phyloP scores from a whole-genome alignment of 1,140 invertebrate genomes.

The Drosophila saltans region DNA sequence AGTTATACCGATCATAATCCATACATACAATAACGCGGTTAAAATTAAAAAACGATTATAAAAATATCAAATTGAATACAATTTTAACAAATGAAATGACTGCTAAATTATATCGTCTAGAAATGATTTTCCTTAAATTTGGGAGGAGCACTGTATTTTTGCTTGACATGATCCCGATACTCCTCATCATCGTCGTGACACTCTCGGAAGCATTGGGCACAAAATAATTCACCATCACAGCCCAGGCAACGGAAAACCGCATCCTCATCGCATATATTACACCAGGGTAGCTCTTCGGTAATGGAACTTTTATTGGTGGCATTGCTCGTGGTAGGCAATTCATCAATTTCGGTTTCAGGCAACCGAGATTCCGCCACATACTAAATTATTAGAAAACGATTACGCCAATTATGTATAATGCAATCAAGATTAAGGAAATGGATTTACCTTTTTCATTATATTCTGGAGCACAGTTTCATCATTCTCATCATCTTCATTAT shows the following conservation, averaged over 20 bases:
- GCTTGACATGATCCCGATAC: conserved; percentile 67
- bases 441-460: conserved; percentile 70
- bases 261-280: conserved; percentile 91
- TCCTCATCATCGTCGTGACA: conserved; percentile 83
- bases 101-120: background rate
- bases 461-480: conserved; percentile 82
- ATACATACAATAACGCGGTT: no score
- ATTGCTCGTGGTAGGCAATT: background rate
- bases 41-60: no score
- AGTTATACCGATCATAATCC: no score
- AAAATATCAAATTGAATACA: background rate
- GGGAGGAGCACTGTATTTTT: conserved; percentile 62
- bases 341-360: conserved; percentile 61
- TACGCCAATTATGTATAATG: background rate
- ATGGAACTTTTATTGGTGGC: conserved; percentile 1
- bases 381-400: conserved; percentile 14
- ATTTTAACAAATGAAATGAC: no score
- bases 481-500: conserved; percentile 82
- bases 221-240: conserved; percentile 89
- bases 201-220: conserved; percentile 86
- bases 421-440: no score
- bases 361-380: conserved; percentile 72
- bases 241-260: conserved; percentile 87
- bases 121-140: conserved; percentile 81
- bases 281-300: conserved; percentile 89